Conservation (phyloP, 2,113 vertebrate genomes). For the Caranx ignobilis region DNA sequence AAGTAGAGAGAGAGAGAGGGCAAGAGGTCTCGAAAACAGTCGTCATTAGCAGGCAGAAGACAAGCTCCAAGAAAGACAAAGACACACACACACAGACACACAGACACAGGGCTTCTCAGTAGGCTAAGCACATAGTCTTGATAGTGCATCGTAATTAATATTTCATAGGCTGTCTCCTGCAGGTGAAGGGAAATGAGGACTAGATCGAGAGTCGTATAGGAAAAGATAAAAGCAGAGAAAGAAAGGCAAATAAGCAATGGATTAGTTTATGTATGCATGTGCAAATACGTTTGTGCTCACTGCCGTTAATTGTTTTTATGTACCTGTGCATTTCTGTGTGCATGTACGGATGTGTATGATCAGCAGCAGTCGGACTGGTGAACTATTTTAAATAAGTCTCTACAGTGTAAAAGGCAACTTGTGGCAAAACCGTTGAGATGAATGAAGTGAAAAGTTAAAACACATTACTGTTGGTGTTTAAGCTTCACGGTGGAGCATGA, state of each 20-base stretch:
- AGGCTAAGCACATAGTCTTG: slow-evolving; percentile 67
- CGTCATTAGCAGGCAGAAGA: slow-evolving; percentile 77
- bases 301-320: background rate
- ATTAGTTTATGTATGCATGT: background rate
- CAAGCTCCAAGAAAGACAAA: slow-evolving; percentile 43
- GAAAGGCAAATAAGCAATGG: background rate
- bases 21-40: slow-evolving; percentile 73
- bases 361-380: background rate
- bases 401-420: background rate
- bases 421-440: background rate
- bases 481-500: slow-evolving; percentile 5
- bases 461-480: background rate
- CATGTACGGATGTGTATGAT: background rate
- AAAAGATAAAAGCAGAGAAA: slow-evolving; percentile 37
- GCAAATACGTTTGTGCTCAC: background rate
- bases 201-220: slow-evolving; percentile 6
- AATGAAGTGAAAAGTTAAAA: slow-evolving; percentile 11
- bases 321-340: background rate
- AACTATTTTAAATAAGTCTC: background rate
- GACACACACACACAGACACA: slow-evolving; percentile 44
- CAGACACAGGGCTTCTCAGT: slow-evolving; percentile 51
- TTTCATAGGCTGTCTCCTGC: slow-evolving; percentile 72
- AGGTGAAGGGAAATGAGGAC: slow-evolving; percentile 65
- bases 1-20: slow-evolving; percentile 55
- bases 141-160: slow-evolving; percentile 76